phyloP scores from a whole-genome alignment of 1,140 invertebrate genomes.

The Caenorhabditis remanei region DNA sequence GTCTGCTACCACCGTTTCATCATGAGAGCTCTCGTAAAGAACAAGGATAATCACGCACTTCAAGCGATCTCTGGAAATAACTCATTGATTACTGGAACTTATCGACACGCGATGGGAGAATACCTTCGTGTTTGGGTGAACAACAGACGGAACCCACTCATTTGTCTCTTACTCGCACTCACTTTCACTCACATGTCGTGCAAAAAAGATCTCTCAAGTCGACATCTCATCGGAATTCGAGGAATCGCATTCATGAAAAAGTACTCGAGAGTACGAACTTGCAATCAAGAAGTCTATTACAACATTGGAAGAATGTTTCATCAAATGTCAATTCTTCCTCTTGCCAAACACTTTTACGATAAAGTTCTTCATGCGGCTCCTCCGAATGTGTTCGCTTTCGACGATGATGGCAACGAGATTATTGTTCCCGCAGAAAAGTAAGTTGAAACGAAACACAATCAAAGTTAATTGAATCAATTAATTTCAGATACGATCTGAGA shows the following conservation, averaged over 20 bases:
- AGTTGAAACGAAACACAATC: background rate
- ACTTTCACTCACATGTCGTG: conserved; percentile 77
- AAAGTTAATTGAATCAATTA: background rate
- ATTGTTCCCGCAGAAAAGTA: conserved; percentile 22
- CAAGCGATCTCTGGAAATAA: conserved; percentile 77
- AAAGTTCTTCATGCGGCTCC: conserved; percentile 66
- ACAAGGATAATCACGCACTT: conserved; percentile 70
- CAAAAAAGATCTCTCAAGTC: conserved; percentile 76
- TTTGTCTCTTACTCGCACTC: conserved; percentile 72
- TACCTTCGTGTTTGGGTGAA: conserved; percentile 69
- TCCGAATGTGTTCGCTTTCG: conserved; percentile 64
- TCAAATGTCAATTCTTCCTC: conserved; percentile 73
- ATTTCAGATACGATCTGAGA: conserved; percentile 71
- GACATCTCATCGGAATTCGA: conserved; percentile 70
- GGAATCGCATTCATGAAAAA: conserved; percentile 73
- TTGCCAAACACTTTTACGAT: conserved; percentile 74
- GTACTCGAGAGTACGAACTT: conserved; percentile 68
- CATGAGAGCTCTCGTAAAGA: conserved; percentile 72
- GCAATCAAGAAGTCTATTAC: conserved; percentile 72
- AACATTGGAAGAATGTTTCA: conserved; percentile 76
- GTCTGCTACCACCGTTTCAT: conserved; percentile 76
- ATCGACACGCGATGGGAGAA: conserved; percentile 74
- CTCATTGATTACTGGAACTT: conserved; percentile 76
- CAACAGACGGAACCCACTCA: conserved; percentile 71
- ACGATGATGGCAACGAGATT: conserved; percentile 58